phyloP scores from a whole-genome alignment of 1,140 invertebrate genomes.

The Neodiprion pinetum region DNA sequence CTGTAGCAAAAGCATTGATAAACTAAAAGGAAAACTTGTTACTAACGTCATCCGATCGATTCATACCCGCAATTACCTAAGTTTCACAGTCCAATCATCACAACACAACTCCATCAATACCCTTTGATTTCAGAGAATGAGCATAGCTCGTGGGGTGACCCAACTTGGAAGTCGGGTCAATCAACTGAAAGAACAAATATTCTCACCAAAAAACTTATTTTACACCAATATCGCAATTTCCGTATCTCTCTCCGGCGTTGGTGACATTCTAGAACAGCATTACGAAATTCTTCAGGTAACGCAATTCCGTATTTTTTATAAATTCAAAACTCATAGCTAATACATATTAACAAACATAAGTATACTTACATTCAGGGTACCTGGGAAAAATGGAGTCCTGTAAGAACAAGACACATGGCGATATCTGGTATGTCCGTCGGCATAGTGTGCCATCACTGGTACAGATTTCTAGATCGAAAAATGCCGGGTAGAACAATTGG shows the following conservation, averaged over 20 bases:
- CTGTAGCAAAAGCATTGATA: too few relatives aligned
- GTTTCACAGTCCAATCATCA: too few relatives aligned
- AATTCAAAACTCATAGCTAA: neutral
- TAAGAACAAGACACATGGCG: conserved; percentile 80
- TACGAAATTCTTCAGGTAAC: conserved; percentile 75
- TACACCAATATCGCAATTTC: conserved; percentile 89
- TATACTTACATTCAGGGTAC: conserved; percentile 47
- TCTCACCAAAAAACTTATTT: conserved; percentile 79
- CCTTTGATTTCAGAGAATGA: conserved; percentile 40
- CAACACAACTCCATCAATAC: too few relatives aligned
- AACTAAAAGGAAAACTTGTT: too few relatives aligned
- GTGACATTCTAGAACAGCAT: conserved; percentile 85
- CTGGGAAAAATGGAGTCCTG: conserved; percentile 69
- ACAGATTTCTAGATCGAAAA: conserved; percentile 73
- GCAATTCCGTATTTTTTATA: conserved; percentile 26
- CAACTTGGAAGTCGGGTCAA: conserved; percentile 29
- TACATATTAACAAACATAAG: too few relatives aligned
- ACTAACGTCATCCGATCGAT: too few relatives aligned
- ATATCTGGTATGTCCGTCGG: conserved; percentile 81
- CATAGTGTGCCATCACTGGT: conserved; percentile 87
- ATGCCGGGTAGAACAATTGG: conserved; percentile 73
- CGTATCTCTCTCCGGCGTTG: conserved; percentile 74
- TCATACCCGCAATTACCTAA: too few relatives aligned
- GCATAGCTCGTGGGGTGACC: conserved; percentile 30
- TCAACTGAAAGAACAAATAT: conserved; percentile 50